phyloP scores from a whole-genome alignment of 2,797 vertebrate genomes.

The Phrynocephalus guinanensis region DNA sequence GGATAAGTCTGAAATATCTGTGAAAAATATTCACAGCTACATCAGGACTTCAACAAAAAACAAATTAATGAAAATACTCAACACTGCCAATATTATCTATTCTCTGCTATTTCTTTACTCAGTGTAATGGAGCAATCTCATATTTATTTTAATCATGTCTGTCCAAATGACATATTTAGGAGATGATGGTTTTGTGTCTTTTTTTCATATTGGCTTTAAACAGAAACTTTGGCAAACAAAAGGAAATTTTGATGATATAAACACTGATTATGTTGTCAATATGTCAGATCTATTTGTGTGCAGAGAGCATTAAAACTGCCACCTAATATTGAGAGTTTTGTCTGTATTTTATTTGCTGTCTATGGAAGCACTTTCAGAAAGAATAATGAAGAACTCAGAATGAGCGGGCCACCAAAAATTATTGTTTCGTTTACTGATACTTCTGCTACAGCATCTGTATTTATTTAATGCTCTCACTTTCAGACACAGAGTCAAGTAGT shows the following conservation, averaged over 20 bases:
- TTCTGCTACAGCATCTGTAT: neutral
- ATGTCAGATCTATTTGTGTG: neutral
- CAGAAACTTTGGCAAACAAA: neutral
- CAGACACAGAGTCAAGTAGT: neutral
- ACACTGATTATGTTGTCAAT: neutral
- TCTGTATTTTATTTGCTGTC: neutral
- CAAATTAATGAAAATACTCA: neutral
- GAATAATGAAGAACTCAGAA: neutral
- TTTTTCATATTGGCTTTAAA: neutral
- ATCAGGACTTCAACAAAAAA: neutral
- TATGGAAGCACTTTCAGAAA: neutral
- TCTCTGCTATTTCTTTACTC: neutral
- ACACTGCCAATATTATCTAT: neutral
- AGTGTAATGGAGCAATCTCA: neutral
- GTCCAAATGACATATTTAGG: neutral
- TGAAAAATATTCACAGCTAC: neutral
- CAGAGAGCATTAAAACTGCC: neutral
- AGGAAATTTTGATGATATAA: neutral
- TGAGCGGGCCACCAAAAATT: neutral
- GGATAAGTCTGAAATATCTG: neutral
- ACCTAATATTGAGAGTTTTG: neutral
- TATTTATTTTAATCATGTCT: slow-evolving; percentile 1
- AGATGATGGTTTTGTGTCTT: too few species aligned
- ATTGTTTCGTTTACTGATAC: neutral
- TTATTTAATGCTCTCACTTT: neutral